Percentiles rank a stretch among this genome's conserved stretches.
Evolutionary conservation across 1,140 invertebrate genomes (phyloP).

Genomic region (Aphis craccivora): DNA sequence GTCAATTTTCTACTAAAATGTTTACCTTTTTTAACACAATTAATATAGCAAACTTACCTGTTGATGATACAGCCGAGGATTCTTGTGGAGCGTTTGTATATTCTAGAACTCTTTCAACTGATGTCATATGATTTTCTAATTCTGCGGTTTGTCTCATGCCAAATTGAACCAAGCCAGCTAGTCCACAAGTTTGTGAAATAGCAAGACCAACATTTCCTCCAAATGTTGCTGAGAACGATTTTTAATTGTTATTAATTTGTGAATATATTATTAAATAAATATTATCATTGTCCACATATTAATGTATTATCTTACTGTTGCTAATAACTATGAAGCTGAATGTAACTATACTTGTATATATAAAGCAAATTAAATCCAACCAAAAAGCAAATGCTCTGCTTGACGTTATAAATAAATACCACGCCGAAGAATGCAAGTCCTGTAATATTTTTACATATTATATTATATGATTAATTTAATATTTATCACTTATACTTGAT

Average conservation of each 20-base stretch:
- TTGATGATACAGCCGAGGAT: constrained; percentile 64
- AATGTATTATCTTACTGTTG: constrained; percentile 62
- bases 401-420: constrained; percentile 78
- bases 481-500: constrained; percentile 68
- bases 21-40: constrained; percentile 44
- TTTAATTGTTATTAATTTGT: not conserved
- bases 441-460: constrained; percentile 27
- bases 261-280: not conserved
- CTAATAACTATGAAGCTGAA: constrained; percentile 74
- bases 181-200: constrained; percentile 81
- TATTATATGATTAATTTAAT: not conserved
- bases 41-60: constrained; percentile 62
- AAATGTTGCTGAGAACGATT: constrained; percentile 62
- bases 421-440: constrained; percentile 63
- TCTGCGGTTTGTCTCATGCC: constrained; percentile 79
- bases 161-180: constrained; percentile 86
- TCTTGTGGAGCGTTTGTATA: constrained; percentile 69
- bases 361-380: constrained; percentile 78
- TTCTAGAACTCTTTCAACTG: constrained; percentile 70
- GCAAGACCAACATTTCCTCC: constrained; percentile 82
- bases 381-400: constrained; percentile 85
- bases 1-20: too few relatives aligned
- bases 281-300: not conserved
- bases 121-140: constrained; percentile 80
- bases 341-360: constrained; percentile 75